Conservation (phyloP, 92 coral and sea anemone genomes). For the Epizoanthus illoricatus region DNA sequence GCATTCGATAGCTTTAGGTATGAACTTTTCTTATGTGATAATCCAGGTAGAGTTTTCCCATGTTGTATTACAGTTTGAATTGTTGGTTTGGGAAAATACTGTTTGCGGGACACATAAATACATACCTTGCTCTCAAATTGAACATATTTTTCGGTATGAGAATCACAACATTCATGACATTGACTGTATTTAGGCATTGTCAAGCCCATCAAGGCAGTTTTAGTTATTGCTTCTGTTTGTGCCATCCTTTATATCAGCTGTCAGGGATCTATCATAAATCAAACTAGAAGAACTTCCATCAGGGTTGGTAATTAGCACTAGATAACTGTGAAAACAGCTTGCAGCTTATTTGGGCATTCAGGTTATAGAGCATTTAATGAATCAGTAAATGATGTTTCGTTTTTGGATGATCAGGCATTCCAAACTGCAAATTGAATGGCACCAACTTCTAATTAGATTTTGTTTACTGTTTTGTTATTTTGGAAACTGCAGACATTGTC, state of each 20-base stretch:
- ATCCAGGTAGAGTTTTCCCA: too few species aligned
- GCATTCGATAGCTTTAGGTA: slow-evolving; percentile 37
- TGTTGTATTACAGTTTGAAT: too few species aligned
- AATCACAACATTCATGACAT: slow-evolving; percentile 23
- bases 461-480: too few species aligned
- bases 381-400: neutral
- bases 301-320: slow-evolving; percentile 3
- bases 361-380: neutral
- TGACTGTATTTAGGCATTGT: slow-evolving; percentile 9
- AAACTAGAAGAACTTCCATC: neutral
- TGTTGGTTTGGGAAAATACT: neutral
- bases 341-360: neutral
- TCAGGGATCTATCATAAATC: slow-evolving; percentile 1
- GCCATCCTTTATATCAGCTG: neutral
- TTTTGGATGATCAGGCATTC: too few species aligned
- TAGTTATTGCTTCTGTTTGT: slow-evolving; percentile 23
- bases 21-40: neutral
- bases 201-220: neutral
- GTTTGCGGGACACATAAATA: neutral
- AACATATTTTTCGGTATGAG: slow-evolving; percentile 4
- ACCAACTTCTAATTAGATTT: too few species aligned
- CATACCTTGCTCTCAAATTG: neutral
- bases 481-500: too few species aligned
- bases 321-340: slow-evolving; percentile 1
- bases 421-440: too few species aligned